phyloP scores from a whole-genome alignment of 2,888 invertebrate genomes.

The Metallyticus violacea region DNA sequence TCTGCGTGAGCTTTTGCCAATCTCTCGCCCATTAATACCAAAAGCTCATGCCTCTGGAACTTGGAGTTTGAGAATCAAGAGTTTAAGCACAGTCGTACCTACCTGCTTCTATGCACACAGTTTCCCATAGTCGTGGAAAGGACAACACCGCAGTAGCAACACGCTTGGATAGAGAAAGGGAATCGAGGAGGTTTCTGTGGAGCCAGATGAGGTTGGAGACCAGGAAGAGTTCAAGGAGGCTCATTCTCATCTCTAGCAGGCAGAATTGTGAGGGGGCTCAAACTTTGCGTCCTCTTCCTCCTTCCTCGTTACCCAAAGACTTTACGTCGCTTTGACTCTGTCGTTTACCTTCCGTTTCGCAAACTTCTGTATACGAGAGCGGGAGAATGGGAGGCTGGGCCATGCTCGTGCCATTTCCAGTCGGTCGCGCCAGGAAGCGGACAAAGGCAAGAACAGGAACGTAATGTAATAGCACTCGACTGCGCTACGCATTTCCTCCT shows the following conservation, averaged over 20 bases:
- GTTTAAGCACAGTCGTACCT: too few species aligned
- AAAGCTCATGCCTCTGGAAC: too few species aligned
- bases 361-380: neutral
- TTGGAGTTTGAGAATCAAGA: too few species aligned
- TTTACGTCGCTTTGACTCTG: neutral
- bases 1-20: too few species aligned
- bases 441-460: slow-evolving; percentile 5
- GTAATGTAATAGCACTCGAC: too few species aligned
- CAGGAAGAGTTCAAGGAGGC: neutral
- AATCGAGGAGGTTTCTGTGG: too few species aligned
- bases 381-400: neutral
- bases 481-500: too few species aligned
- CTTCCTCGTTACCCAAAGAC: too few species aligned
- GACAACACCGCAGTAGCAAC: neutral
- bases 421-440: neutral
- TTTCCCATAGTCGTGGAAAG: too few species aligned
- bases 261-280: neutral
- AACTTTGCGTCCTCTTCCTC: neutral
- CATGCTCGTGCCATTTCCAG: too few species aligned
- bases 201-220: neutral
- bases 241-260: neutral
- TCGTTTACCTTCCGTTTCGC: neutral
- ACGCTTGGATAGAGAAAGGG: neutral
- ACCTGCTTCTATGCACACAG: too few species aligned
- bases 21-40: too few species aligned